Evolutionary conservation across 2,113 vertebrate genomes (phyloP), one percentile per base, ranked within the genome.

Genomic region (Pungitius pungitius): DNA sequence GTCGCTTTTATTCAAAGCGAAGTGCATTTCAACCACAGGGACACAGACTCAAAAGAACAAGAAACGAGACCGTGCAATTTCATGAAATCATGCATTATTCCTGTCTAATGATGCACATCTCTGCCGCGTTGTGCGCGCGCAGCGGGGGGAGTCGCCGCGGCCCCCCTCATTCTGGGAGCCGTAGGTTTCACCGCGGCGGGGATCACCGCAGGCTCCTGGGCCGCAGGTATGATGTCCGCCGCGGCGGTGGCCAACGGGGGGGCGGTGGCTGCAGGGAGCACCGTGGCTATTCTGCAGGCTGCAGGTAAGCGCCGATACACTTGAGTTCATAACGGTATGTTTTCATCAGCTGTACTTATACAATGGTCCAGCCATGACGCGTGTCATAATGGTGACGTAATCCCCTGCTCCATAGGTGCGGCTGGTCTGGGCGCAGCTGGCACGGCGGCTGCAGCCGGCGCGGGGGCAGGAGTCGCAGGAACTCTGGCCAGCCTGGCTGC

Each of bases 151-250:
- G 15, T 90, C 12, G 30, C 1, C 0, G 1, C 47, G 17, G 87
- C 65, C 10, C 90, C 90, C 2, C 0, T 77, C 3, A 56, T 6
- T 8, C 35, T 92, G 18, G 77, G 78, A 0, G 71, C 24, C 0
- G 0, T 57, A 0, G 91, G 90, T 0, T 92, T 92, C 75, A 86
- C 83, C 9, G 52, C 89, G 17, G 73, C 10, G 4, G 91, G 91
- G 3, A 83, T 92, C 14, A 26, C 83, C 1, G 87, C 12, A 40
- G 68, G 88, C 0, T 88, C 91, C 24, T 0, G 3, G 0, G 89
- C 87, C 2, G 77, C 91, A 0, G 1, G 59, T 2, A 66, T 87
- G 90, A 93, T 93, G 90, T 83, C 90, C 0, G 0, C 59, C 10
- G 80, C 58, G 13, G 72, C 65, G 9, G 73, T 6, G 0, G 33